phyloP scores from a whole-genome alignment of 2,888 invertebrate genomes.

The Pachycephus smyrnensis region DNA sequence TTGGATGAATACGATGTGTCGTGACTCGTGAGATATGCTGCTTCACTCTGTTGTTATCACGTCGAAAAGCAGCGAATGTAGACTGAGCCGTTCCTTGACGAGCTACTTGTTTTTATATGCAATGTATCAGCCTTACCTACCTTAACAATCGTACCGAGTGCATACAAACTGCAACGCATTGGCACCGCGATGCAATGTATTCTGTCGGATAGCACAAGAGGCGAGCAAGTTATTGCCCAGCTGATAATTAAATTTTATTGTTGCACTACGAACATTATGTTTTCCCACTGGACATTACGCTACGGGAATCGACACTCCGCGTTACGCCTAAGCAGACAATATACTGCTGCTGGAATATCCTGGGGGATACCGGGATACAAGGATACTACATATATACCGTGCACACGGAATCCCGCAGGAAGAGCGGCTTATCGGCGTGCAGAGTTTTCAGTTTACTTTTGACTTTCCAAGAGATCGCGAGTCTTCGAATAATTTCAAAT shows the following conservation, averaged over 20 bases:
- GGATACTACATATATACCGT: neutral
- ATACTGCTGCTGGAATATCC: neutral
- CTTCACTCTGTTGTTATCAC: neutral
- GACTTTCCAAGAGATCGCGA: neutral
- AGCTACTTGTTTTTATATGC: conserved; percentile 17
- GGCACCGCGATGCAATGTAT: neutral
- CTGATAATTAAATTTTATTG: conserved; percentile 20
- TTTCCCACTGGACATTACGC: neutral
- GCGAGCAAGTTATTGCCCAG: conserved; percentile 12
- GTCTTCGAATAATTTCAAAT: neutral
- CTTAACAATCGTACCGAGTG: neutral
- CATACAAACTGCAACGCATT: neutral
- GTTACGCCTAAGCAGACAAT: neutral
- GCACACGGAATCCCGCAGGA: neutral
- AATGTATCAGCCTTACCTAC: neutral
- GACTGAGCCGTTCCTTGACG: conserved; percentile 11
- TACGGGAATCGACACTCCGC: neutral
- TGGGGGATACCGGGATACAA: neutral
- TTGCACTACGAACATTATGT: neutral
- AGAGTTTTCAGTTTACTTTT: too few species aligned
- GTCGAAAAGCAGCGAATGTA: conserved; percentile 4
- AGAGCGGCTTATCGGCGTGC: neutral
- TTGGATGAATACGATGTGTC: neutral
- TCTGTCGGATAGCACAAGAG: neutral
- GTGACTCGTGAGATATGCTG: neutral